phyloP scores from a whole-genome alignment of 2,797 vertebrate species.

The Sternarchorhynchus goeldii region DNA sequence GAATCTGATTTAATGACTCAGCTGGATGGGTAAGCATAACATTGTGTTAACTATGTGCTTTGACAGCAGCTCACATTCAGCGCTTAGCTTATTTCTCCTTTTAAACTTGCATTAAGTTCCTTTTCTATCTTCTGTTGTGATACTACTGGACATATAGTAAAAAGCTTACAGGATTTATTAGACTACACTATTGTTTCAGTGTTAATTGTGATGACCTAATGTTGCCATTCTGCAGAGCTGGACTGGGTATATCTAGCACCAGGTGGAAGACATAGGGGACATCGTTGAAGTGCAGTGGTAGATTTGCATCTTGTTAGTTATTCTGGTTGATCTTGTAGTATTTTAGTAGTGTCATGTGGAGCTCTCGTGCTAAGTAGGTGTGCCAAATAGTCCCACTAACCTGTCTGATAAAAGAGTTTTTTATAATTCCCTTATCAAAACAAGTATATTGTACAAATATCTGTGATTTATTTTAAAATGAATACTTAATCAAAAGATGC shows the following conservation, averaged over 20 bases:
- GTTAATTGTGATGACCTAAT: too few relatives aligned
- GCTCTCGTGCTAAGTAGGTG: constrained; percentile 19
- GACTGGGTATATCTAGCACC: not conserved
- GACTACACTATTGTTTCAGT: not conserved
- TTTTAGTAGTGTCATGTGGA: not conserved
- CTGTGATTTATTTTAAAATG: not conserved
- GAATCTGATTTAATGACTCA: not conserved
- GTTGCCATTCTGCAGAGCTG: not conserved
- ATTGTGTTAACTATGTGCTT: not conserved
- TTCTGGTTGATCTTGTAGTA: too few relatives aligned
- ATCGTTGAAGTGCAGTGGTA: too few relatives aligned
- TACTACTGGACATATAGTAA: too few relatives aligned
- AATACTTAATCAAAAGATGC: too few relatives aligned
- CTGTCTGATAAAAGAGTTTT: not conserved
- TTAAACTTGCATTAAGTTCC: not conserved
- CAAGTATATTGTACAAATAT: not conserved
- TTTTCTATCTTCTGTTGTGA: not conserved
- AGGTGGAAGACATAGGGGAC: not conserved
- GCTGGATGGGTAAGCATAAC: constrained; percentile 29
- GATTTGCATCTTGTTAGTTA: not conserved
- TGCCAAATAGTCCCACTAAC: constrained; percentile 13
- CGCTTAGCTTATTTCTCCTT: not conserved
- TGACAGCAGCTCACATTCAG: not conserved
- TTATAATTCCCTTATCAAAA: not conserved
- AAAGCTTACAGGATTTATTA: not conserved